Percentiles rank a stretch among this genome's conserved stretches.
These are phyloP conservation scores for Pipistrellus pygmaeus DNA, from an alignment of 2,797 vertebrate species.

Conservation along the genomic window DNA sequence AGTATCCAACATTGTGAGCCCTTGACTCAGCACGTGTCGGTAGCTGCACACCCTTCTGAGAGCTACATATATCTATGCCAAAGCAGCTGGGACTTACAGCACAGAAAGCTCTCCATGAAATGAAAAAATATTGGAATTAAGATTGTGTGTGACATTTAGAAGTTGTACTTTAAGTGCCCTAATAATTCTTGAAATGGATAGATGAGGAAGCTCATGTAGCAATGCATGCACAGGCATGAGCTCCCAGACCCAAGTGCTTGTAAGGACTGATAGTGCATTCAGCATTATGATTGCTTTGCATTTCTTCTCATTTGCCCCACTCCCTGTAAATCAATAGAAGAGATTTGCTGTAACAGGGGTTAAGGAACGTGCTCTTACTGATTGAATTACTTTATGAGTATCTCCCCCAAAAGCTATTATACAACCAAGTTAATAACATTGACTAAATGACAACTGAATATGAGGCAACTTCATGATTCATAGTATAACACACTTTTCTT, in stretches of 20 bases:
- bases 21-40: not conserved
- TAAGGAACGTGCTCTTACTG: constrained; percentile 76
- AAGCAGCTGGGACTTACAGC: not conserved
- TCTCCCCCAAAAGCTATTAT: constrained; percentile 80
- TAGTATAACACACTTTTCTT: constrained; percentile 75
- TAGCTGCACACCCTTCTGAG: not conserved
- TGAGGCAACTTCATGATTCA: constrained; percentile 77
- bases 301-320: constrained; percentile 79
- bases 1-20: not conserved
- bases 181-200: constrained; percentile 17
- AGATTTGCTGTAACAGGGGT: constrained; percentile 80
- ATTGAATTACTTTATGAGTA: constrained; percentile 81
- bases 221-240: not conserved
- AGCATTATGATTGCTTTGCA: constrained; percentile 61
- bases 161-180: constrained; percentile 22
- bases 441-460: constrained; percentile 84
- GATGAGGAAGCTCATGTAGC: not conserved
- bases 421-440: constrained; percentile 82
- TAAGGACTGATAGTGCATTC: constrained; percentile 67
- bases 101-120: not conserved
- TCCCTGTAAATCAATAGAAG: constrained; percentile 79
- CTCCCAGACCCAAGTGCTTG: not conserved
- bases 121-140: constrained; percentile 30
- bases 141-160: constrained; percentile 52
- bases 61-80: not conserved